These are phyloP conservation scores for Papilio elwesi DNA, from an alignment of 2,888 invertebrate genomes.

Conservation along the genomic window DNA sequence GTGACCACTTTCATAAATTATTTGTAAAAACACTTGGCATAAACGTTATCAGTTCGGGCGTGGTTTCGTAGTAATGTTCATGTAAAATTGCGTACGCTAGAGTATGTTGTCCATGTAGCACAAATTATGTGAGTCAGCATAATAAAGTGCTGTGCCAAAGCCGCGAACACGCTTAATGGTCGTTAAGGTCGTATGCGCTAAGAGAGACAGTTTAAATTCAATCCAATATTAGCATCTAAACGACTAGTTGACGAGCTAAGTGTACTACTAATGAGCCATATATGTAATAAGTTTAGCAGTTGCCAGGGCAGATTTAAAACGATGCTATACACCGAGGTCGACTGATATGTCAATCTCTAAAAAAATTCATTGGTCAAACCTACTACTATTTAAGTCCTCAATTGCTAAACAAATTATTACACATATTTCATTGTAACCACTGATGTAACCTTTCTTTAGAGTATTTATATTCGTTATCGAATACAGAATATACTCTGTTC, in stretches of 20 bases:
- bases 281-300: not conserved
- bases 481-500: not conserved
- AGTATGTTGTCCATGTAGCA: constrained; percentile 3
- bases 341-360: not conserved
- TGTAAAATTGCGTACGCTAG: constrained; percentile 25
- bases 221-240: constrained; percentile 35
- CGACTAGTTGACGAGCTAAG: constrained; percentile 2
- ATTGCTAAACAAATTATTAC: too few relatives aligned
- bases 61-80: constrained; percentile 17
- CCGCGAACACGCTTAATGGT: constrained; percentile 27
- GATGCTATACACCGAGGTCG: not conserved
- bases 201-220: constrained; percentile 36
- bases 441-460: too few relatives aligned
- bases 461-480: not conserved
- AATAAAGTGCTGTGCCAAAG: constrained; percentile 14
- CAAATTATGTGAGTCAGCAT: constrained; percentile 20
- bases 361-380: too few relatives aligned
- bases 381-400: too few relatives aligned
- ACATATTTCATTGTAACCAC: too few relatives aligned
- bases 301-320: not conserved
- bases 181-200: constrained; percentile 29
- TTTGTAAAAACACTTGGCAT: constrained; percentile 8
- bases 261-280: not conserved
- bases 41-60: constrained; percentile 11
- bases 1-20: constrained; percentile 1